Evolutionary conservation across 2,797 vertebrate species (phyloP), one percentile per base, ranked within the genome.

Genomic region (Rhadinocentrus ornatus): DNA sequence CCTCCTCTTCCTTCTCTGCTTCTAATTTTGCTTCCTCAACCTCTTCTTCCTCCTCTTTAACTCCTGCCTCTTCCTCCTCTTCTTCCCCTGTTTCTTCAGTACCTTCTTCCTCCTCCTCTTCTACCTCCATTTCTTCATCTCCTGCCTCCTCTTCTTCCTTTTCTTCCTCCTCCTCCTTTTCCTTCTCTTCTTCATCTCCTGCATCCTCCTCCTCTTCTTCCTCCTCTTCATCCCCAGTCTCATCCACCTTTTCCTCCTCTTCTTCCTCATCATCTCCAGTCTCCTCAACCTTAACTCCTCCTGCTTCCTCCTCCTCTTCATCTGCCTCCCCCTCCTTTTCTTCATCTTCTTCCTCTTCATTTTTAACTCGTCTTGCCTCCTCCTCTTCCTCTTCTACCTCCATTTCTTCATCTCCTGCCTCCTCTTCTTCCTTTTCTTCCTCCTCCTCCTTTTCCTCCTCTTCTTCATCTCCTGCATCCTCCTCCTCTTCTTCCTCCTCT

Each of bases 191-290:
- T 0, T 31, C 31, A 0, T 37, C 32, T 2, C 24, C 54, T 3
- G 16, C 31, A 0, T 6, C 24, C 12, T 35, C 10, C 73, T 64
- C 10, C 22, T 35, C 73, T 31, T 22, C 66, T 13, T 70, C 62
- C 6, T 65, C 66, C 0, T 69, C 67, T 20, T 27, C 52, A 9
- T 69, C 63, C 0, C 72, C 67, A 26, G 27, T 37, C 16, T 29
- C 71, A 4, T 66, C 77, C 1, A 74, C 76, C 1, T 75, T 80
- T 1, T 80, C 65, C 1, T 81, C 81, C 13, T 74, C 74, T 0
- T 7, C 55, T 0, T 50, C 66, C 1, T 58, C 67, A 0, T 57
- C 64, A 0, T 39, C 2, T 1, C 11, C 70, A 0, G 15, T 55
- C 1, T 41, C 78, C 0, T 20, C 6, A 11, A 26, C 9, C 13